Evolutionary conservation across 1,140 invertebrate genomes (phyloP), one percentile per base, ranked within the genome.

Genomic region (Brachionus koreanus): DNA sequence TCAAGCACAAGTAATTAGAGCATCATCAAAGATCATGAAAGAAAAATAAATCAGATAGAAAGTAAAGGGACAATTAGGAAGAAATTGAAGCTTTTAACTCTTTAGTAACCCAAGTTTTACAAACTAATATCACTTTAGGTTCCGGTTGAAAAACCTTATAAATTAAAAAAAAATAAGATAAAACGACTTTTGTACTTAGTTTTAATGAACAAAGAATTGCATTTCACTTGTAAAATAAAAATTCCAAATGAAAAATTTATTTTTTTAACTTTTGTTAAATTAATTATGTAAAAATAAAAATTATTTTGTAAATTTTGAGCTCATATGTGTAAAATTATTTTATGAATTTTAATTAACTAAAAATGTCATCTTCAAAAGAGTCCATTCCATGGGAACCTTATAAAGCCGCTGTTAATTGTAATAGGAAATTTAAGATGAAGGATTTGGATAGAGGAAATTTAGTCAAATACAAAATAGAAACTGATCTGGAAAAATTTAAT

Each of bases 401-500:
- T 12, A 77, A 77, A 61, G 75, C 75, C 4, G 67, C 67, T 10
- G 35, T 65, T 65, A 65, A 65, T 33, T 23, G 4, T 13, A 72
- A 23, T 6, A 72, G 23, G 39, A 72, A 37, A 39, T 42, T 72
- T 12, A 72, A 43, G 39, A 72, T 72, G 33, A 39, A 37, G 12
- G 16, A 72, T 35, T 72, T 72, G 9, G 12, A 72, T 4, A n/a
- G 33, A 19, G 37, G 16, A 72, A 42, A 72, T 43, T 42, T 72
- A 19, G 39, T 72, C 16, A 72, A 72, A 72, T 72, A 72, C 35
- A 72, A 72, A 72, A 72, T 43, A 72, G 67, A 72, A 1, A 72
- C 67, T 19, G 37, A 72, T 42, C 39, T 72, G 67, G 67, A 42
- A 13, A 42, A 72, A 19, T 72, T 72, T 42, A 72, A 72, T 42